A percentile compares a stretch with the other conserved stretches of the same genome.
These are phyloP conservation scores for Plebejus anna DNA, from an alignment of 2,888 invertebrate species.

Conservation along the genomic window DNA sequence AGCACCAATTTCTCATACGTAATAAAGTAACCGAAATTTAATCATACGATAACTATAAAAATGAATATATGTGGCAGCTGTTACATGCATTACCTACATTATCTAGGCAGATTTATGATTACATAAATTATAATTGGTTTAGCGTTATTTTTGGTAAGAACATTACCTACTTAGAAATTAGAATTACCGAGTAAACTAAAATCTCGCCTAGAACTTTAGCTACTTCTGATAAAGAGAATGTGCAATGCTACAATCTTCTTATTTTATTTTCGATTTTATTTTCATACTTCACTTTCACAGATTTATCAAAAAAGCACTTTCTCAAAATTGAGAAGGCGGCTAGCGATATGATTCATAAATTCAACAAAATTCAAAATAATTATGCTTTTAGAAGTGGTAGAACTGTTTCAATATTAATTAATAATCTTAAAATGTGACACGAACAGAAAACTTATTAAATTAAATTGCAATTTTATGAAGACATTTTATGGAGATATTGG, in stretches of 20 bases:
- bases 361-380: neutral
- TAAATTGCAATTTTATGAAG: neutral
- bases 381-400: no score
- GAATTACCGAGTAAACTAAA: constrained; percentile 52
- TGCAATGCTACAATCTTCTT: constrained; percentile 77
- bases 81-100: constrained; percentile 71
- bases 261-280: constrained; percentile 69
- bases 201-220: constrained; percentile 65
- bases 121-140: constrained; percentile 36
- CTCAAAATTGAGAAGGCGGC: constrained; percentile 53
- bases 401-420: neutral
- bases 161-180: neutral
- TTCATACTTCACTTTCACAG: constrained; percentile 71
- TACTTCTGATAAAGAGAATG: constrained; percentile 75
- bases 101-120: constrained; percentile 68
- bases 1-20: constrained; percentile 67
- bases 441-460: neutral
- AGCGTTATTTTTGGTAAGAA: neutral
- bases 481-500: no score
- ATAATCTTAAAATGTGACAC: neutral
- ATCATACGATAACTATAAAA: constrained; percentile 23
- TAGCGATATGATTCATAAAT: constrained; percentile 52
- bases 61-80: constrained; percentile 68
- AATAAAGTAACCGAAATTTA: constrained; percentile 25
- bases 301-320: constrained; percentile 57